Base-by-base conservation (phyloP, 2,797 vertebrate species). In the Oceanodroma leucorhoa region DNA sequence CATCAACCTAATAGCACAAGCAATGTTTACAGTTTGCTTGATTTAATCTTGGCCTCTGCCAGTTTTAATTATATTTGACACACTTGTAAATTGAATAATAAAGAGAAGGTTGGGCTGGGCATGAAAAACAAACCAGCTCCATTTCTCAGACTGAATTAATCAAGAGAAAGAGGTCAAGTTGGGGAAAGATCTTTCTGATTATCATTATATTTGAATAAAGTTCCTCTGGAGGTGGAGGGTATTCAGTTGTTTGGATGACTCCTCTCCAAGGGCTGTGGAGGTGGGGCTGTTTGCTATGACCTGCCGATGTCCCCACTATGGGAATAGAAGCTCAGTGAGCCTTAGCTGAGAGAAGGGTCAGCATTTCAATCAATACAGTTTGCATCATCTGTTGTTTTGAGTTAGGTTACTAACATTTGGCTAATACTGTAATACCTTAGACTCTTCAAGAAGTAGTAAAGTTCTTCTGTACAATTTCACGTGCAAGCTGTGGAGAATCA, bases 21-120 rank as follows among this genome's bases (percentile, higher is more conserved):
- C n/a, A 61, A 30, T 81, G 55, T 91, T 95, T 94, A 87, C 46
- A 46, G 64, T 95, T 95, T 69, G 38, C 83, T 95, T 90, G 38
- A 76, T 91, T 95, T 92, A 75, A 81, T 89, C n/a, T 62, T 88
- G 55, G 48, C 51, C 26, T 93, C 73, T 78, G 90, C 27, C 48
- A 73, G 13, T 79, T 91, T 73, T 94, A 85, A 94, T 96, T 89
- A 22, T 41, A 82, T 93, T 94, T 91, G 72, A 76, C 79, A 87
- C 62, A 83, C 93, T 86, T 82, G 64, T 66, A 91, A 95, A 94
- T 81, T 84, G n/a, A 87, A 72, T 69, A 94, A 80, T 26, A 83
- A 89, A 70, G 11, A 84, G n/a, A 71, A 82, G 73, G 32, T 79
- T 86, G 38, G 79, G 18, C 30, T 83, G 55, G 16, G 46, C 43